Evolutionary conservation across 2,888 invertebrate genomes (phyloP).

Genomic region (Venustoraphidia nigricollis): DNA sequence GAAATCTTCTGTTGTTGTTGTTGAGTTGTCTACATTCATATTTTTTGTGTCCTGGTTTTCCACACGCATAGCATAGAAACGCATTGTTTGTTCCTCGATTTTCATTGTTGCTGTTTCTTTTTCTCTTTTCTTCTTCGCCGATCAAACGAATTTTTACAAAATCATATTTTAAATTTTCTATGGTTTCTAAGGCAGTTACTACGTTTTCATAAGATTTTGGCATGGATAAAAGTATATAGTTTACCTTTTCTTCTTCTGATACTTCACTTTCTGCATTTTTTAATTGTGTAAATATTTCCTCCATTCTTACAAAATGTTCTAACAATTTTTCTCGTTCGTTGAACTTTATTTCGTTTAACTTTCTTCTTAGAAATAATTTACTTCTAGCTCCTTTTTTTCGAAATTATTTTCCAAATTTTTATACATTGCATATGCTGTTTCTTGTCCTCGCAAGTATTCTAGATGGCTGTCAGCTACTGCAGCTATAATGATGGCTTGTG

Average conservation of each 20-base stretch:
- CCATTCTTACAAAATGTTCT: not conserved
- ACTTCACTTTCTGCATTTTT: conserved; percentile 3
- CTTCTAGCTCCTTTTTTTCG: not conserved
- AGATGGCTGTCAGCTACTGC: conserved; percentile 4
- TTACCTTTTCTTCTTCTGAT: conserved; percentile 4
- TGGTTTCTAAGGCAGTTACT: conserved; percentile 6
- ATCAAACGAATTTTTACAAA: conserved; percentile 7
- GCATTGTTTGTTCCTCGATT: not conserved
- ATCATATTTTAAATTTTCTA: conserved; percentile 6
- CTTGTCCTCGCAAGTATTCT: conserved; percentile 2
- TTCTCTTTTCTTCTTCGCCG: conserved; percentile 7
- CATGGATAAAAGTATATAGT: conserved; percentile 1
- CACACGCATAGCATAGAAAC: conserved; percentile 5
- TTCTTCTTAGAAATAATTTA: not conserved
- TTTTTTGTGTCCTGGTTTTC: conserved; percentile 8
- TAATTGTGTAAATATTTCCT: conserved; percentile 8
- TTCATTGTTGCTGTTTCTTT: not conserved
- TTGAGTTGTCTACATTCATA: conserved; percentile 4
- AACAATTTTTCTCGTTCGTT: not conserved
- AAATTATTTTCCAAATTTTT: conserved; percentile 5
- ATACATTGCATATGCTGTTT: conserved; percentile 3
- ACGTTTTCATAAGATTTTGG: conserved; percentile 2
- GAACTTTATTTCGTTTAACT: no score
- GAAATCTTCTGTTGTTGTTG: conserved; percentile 1
- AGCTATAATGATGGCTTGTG: conserved; percentile 4